These are phyloP conservation scores for Drosophila virilis DNA, from an alignment of 1,140 invertebrate species.

Conservation along the genomic window DNA sequence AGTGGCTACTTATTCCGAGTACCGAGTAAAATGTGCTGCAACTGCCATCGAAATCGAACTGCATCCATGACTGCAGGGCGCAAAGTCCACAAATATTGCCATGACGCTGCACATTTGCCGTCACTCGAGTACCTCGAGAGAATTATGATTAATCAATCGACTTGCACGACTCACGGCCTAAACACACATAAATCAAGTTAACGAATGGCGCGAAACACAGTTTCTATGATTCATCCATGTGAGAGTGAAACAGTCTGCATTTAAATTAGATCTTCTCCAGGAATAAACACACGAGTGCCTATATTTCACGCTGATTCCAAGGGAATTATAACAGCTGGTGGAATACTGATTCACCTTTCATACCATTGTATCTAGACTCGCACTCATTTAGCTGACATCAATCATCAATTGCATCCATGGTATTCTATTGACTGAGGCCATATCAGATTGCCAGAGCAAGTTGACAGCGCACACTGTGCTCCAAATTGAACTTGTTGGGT, in stretches of 20 bases:
- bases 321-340: too few species aligned
- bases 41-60: slow-evolving; percentile 20
- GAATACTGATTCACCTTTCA: too few species aligned
- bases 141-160: slow-evolving; percentile 19
- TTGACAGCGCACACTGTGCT: slow-evolving; percentile 2
- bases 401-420: not conserved
- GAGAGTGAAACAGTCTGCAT: too few species aligned
- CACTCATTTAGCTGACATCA: too few species aligned
- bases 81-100: slow-evolving; percentile 25
- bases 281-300: too few species aligned
- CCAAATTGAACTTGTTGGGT: slow-evolving; percentile 28
- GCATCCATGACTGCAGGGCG: not conserved
- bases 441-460: slow-evolving; percentile 64
- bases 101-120: slow-evolving; percentile 15
- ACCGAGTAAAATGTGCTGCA: not conserved
- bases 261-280: too few species aligned
- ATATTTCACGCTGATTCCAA: too few species aligned
- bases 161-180: not conserved
- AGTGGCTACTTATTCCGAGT: slow-evolving; percentile 23
- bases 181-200: not conserved
- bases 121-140: slow-evolving; percentile 6
- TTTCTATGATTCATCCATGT: too few species aligned
- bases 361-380: too few species aligned
- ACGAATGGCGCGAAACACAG: too few species aligned
- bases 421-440: slow-evolving; percentile 46